A percentile compares a stretch with the other conserved stretches of the same genome.
These are phyloP conservation scores for Folsomia candida DNA, from an alignment of 2,888 invertebrate species.

Conservation along the genomic window DNA sequence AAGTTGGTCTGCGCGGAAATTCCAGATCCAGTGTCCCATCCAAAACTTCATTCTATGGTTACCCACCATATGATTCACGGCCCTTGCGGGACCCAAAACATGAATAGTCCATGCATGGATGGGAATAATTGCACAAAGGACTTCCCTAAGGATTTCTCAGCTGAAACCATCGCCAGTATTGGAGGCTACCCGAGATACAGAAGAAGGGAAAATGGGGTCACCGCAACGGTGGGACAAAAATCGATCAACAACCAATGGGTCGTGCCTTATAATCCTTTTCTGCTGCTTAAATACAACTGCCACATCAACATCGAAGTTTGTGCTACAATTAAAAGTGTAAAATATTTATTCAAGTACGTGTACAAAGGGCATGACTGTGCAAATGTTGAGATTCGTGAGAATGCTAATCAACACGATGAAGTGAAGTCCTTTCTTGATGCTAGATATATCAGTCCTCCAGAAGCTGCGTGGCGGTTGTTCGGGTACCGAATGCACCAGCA, in stretches of 20 bases:
- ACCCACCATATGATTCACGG: conserved; percentile 53
- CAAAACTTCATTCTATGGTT: conserved; percentile 52
- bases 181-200: conserved; percentile 54
- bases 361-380: too few species aligned
- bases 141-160: conserved; percentile 52
- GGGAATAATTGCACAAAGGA: conserved; percentile 54
- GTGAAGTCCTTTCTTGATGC: conserved; percentile 49
- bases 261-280: conserved; percentile 50
- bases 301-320: conserved; percentile 51
- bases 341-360: too few species aligned
- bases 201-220: conserved; percentile 36
- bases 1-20: too few species aligned
- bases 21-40: conserved; percentile 51
- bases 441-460: conserved; percentile 52
- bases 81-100: too few species aligned
- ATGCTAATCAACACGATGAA: conserved; percentile 42
- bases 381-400: too few species aligned
- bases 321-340: conserved; percentile 50
- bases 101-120: conserved; percentile 54
- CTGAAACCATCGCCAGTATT: conserved; percentile 49
- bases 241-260: conserved; percentile 52
- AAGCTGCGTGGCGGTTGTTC: conserved; percentile 53
- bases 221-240: conserved; percentile 42
- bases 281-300: conserved; percentile 40
- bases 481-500: conserved; percentile 49